A percentile compares a stretch with the other conserved stretches of the same genome.
Conservation (phyloP, 2,888 invertebrate genomes). For the Drosophila emarginata region DNA sequence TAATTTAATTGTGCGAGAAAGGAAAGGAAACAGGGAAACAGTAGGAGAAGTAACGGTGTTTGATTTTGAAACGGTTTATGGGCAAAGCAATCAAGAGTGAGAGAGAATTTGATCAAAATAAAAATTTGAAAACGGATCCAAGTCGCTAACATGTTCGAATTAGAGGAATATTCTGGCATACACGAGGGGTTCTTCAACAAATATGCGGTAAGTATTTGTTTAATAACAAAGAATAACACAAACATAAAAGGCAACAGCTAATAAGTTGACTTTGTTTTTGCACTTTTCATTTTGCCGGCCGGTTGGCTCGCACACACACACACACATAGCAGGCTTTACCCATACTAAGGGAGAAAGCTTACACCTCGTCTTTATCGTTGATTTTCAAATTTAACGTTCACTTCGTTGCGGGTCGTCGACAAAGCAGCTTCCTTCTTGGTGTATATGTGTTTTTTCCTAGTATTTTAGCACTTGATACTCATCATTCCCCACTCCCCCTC, state of each 20-base stretch:
- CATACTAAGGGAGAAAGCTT: constrained; percentile 19
- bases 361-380: constrained; percentile 30
- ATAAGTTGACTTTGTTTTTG: constrained; percentile 36
- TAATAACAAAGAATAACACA: constrained; percentile 32
- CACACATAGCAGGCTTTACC: constrained; percentile 13
- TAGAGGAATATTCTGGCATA: constrained; percentile 88
- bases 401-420: constrained; percentile 50
- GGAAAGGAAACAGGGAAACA: background rate
- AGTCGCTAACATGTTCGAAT: constrained; percentile 85
- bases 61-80: constrained; percentile 7
- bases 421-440: constrained; percentile 47
- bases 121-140: constrained; percentile 50
- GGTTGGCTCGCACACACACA: constrained; percentile 36
- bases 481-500: constrained; percentile 32
- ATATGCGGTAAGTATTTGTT: constrained; percentile 86
- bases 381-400: constrained; percentile 68
- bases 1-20: background rate
- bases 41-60: background rate
- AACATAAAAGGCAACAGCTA: constrained; percentile 24
- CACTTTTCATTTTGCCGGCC: constrained; percentile 56
- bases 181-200: constrained; percentile 86
- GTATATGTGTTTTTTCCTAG: constrained; percentile 54
- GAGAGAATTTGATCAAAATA: constrained; percentile 60
- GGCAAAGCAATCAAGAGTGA: background rate
- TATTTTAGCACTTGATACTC: constrained; percentile 49